Evolutionary conservation across 1,140 invertebrate genomes (phyloP).

Genomic region (Bombus superbus): DNA sequence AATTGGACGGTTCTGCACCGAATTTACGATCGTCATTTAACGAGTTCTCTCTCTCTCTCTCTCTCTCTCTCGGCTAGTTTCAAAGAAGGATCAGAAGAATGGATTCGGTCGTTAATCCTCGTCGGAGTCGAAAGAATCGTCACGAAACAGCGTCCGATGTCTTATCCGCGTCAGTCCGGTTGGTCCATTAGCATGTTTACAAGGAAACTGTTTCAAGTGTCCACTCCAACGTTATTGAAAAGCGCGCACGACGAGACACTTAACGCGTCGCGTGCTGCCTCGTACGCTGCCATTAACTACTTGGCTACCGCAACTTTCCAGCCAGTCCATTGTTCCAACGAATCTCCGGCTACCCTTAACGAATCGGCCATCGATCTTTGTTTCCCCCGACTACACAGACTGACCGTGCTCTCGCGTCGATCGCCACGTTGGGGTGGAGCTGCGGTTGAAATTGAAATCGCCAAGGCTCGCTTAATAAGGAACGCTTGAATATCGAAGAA

Average conservation of each 20-base stretch:
- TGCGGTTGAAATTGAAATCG: neutral
- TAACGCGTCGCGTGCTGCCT: conserved; percentile 40
- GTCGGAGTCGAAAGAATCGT: neutral
- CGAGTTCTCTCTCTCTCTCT: neutral
- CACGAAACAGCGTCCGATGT: neutral
- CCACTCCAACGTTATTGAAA: neutral
- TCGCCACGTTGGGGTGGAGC: too few relatives aligned
- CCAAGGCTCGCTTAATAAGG: neutral
- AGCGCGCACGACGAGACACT: neutral
- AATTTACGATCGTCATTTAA: conserved; percentile 48
- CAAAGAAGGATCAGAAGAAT: neutral
- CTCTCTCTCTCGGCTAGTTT: neutral
- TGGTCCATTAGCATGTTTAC: conserved; percentile 39
- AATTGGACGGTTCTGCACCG: conserved; percentile 11
- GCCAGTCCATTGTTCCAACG: conserved; percentile 17
- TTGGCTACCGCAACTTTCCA: neutral
- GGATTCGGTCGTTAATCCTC: neutral
- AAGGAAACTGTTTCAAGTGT: conserved; percentile 39
- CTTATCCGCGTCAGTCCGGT: neutral
- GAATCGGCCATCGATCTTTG: conserved; percentile 34
- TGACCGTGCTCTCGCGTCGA: neutral
- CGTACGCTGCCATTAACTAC: conserved; percentile 29
- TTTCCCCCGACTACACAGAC: neutral
- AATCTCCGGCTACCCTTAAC: conserved; percentile 15
- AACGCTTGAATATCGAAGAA: neutral